Base-by-base conservation (phyloP, 2,113 vertebrate genomes). In the Aptenodytes forsteri region DNA sequence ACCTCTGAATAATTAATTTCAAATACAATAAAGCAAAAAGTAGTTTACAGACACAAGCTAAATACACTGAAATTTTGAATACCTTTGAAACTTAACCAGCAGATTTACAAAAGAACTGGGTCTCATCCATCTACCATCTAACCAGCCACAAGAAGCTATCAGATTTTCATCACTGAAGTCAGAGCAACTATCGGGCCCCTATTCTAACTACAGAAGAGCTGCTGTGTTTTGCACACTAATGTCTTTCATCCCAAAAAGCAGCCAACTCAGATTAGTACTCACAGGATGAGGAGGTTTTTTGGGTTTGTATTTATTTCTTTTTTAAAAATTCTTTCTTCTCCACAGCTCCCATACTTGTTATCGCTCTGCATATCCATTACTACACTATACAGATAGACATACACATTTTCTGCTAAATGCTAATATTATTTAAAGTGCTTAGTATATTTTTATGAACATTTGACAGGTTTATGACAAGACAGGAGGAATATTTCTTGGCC, bases 1-100 rank as follows among this genome's bases (percentile, higher is more conserved):
- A 97, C 96, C 91, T 97, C 96, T 83, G 90, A 97, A 95, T 93
- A 71, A 97, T 69, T 79, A 66, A 84, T 72, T 90, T 95, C 84
- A 97, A 88, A 90, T 15, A 65, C 87, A 97, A 93, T 91, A 97
- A 96, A 97, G 95, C 77, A 91, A 91, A 77, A 95, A 66, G 52
- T 47, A 94, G 89, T 90, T 85, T 86, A 95, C 38, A 92, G 70
- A 91, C 52, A 83, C 58, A 72, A 87, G 58, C 20, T 56, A 76
- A 95, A 89, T 16, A 46, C 2, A 34, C 58, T 69, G 80, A 50
- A 95, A 92, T 47, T 56, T 27, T 40, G 66, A 46, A 79, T n/a
- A 69, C 40, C 54, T 87, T 56, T 87, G 83, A 95, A 85, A 91
- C n/a, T 32, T n/a, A 50, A 65, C 19, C 44, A 90, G 71, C 20